Evolutionary conservation across 2,888 invertebrate species (phyloP), one percentile per base, ranked within the genome.

Genomic region (Amiota mariae): DNA sequence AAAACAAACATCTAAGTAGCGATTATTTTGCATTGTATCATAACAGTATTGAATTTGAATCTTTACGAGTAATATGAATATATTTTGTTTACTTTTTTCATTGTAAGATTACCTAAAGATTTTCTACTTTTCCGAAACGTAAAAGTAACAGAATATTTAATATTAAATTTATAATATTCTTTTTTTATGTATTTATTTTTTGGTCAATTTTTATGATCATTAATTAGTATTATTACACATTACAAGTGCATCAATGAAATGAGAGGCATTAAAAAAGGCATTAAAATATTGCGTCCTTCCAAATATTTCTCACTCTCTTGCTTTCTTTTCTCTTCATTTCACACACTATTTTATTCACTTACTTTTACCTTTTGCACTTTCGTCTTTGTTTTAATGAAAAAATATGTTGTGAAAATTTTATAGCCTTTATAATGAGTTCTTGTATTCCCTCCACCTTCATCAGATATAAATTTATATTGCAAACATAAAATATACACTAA

Each of bases 171-270:
- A 24, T 24, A 24, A 24, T 24, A 24, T 24, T 24, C 24, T 24
- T 24, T 24, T 24, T 24, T 24, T 24, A 24, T 24, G 3, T 57
- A 57, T 10, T n/a, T 8, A 57, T 57, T 57, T 57, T 57, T 57
- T 57, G 6, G 18, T 57, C 2, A 6, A 6, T 54, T 54, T 54
- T 13, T 63, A 63, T 12, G 15, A 48, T 48, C 51, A 67, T 67
- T 67, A 67, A 67, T 67, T 66, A 48, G 15, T 66, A 51, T 68
- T 68, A 54, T 68, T 66, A 15, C 9, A 48, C 47, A 68, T 68
- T 66, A 66, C 18, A 66, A 66, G 66, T 49, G 66, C 47, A 66
- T 15, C 47, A 66, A 66, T 49, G 13, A 10, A 48, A 48, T 15
- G 48, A 10, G 66, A 18, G 11, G 10, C 48, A 66, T 68, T 68